Evolutionary conservation across 2,888 invertebrate genomes (phyloP), one percentile per base, ranked within the genome.

Genomic region (Tachina lurida): DNA sequence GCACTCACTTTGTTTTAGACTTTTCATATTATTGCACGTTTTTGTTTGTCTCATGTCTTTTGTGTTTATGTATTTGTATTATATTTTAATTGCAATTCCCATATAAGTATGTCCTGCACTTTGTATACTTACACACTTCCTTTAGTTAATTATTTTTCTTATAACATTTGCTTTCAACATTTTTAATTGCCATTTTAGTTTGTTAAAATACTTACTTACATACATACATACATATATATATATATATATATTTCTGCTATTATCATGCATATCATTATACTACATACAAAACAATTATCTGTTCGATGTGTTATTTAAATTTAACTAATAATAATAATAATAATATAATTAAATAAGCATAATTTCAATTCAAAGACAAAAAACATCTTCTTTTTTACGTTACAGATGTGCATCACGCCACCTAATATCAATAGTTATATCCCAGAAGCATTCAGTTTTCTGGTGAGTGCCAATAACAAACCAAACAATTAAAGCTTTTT

Each of bases 401-500:
- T 91, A 90, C 91, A 91, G 91, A 91, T 91, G 91, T 90, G 90
- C 90, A 90, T 91, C 89, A 90, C 90, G 84, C 90, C 91, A 89
- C 91, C 91, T 88, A 91, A 91, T 91, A 90, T 91, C 89, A 90
- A 91, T 91, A 91, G 89, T 89, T 91, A 91, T 90, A 91, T 91
- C 90, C 90, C 91, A 91, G 90, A 90, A 90, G 91, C 90, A 87
- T 90, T 91, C 91, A 90, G 90, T 91, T 91, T 91, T 91, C 91
- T 91, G 91, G 91, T 91, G 91, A 91, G 91, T 91, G 88, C 78
- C 52, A 75, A 87, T 47, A 76, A 67, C 76, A 67, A 75, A 43
- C 43, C 19, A 12, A 62, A 74, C 58, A 17, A 58, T 49, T 31
- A 56, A 76, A 73, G 67, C 67, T 84, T 77, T 78, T 77, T 78